Conservation (phyloP, 2,113 vertebrate genomes). For the Rhinopomastus cyanomelas region DNA sequence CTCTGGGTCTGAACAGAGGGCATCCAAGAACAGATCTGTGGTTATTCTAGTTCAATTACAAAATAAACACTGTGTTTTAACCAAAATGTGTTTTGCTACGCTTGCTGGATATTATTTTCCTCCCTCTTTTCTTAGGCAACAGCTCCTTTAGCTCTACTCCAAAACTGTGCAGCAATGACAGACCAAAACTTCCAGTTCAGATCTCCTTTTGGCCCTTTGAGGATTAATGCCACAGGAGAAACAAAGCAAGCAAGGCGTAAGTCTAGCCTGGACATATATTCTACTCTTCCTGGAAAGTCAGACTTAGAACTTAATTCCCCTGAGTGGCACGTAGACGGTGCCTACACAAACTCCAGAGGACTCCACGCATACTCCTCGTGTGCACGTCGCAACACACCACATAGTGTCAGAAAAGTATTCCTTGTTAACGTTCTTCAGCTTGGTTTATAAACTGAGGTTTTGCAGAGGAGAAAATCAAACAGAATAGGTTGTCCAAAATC, state of each 20-base stretch:
- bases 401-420: slow-evolving; percentile 33
- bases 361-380: slow-evolving; percentile 1
- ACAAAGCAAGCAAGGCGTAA: background rate
- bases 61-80: background rate
- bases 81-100: background rate
- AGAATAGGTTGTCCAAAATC: background rate
- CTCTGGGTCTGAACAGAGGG: background rate
- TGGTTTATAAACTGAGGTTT: slow-evolving; percentile 30
- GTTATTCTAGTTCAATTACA: background rate
- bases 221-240: background rate
- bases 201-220: background rate
- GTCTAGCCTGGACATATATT: background rate
- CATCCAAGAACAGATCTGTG: background rate
- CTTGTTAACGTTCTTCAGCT: slow-evolving; percentile 39
- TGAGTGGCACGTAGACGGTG: background rate
- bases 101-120: background rate
- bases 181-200: background rate
- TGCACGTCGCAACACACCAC: slow-evolving; percentile 37
- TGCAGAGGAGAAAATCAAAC: background rate
- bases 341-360: slow-evolving; percentile 22
- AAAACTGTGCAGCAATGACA: background rate
- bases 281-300: slow-evolving; percentile 1
- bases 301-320: background rate
- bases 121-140: background rate
- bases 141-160: background rate